Evolutionary conservation across 2,888 invertebrate genomes (phyloP).

Genomic region (Athrips mouffetella): DNA sequence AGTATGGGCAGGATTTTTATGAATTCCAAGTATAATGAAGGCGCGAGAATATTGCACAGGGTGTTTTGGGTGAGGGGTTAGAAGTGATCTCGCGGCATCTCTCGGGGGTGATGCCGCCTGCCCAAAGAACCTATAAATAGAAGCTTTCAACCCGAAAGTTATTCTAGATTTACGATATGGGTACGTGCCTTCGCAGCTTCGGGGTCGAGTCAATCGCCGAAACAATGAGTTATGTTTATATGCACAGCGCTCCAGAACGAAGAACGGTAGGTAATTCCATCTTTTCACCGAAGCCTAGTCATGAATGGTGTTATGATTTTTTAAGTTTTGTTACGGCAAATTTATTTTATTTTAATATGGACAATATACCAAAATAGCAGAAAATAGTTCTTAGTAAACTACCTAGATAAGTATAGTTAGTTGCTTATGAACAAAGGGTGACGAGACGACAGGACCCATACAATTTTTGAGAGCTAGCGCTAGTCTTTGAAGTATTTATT

Average conservation of each 20-base stretch:
- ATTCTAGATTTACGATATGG: slow-evolving; percentile 38
- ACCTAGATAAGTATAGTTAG: too few species aligned
- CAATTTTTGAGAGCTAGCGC: too few species aligned
- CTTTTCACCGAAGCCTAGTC: too few species aligned
- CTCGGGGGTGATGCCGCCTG: slow-evolving; percentile 32
- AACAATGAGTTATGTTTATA: neutral
- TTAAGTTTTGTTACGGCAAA: too few species aligned
- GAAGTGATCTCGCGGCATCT: slow-evolving; percentile 27
- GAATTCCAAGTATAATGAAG: slow-evolving; percentile 28
- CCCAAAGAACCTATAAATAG: slow-evolving; percentile 41
- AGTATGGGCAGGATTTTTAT: slow-evolving; percentile 26
- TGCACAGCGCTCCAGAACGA: neutral
- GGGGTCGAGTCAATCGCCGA: slow-evolving; percentile 14
- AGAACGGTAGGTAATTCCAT: too few species aligned
- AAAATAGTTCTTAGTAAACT: too few species aligned
- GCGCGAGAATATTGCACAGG: slow-evolving; percentile 20
- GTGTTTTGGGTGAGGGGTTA: slow-evolving; percentile 20
- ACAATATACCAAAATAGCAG: too few species aligned
- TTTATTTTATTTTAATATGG: too few species aligned
- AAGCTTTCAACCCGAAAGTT: slow-evolving; percentile 44
- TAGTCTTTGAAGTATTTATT: too few species aligned
- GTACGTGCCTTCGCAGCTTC: slow-evolving; percentile 18
- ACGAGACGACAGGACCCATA: too few species aligned
- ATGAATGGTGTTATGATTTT: too few species aligned
- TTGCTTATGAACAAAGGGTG: too few species aligned